These are phyloP conservation scores for Cheilosia grossa DNA, from an alignment of 2,888 invertebrate genomes.

Conservation along the genomic window DNA sequence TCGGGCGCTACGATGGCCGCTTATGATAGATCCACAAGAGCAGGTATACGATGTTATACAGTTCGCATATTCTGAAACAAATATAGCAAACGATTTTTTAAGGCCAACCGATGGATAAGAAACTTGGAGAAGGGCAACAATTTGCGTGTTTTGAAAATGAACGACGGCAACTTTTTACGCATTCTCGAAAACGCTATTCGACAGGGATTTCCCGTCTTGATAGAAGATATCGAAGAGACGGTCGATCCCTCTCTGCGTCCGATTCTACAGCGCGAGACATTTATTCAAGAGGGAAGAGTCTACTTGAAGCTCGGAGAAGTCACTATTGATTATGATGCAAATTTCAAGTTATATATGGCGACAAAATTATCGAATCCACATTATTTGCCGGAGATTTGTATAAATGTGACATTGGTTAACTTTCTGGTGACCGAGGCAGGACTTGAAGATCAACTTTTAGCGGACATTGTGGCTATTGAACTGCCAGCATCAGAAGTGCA, in stretches of 20 bases:
- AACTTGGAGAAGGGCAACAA: constrained; percentile 92
- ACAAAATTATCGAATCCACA: constrained; percentile 97
- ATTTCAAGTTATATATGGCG: constrained; percentile 95
- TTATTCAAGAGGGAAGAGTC: constrained; percentile 88
- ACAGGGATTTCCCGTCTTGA: constrained; percentile 92
- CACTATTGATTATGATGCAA: constrained; percentile 93
- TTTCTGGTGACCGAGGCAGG: constrained; percentile 96
- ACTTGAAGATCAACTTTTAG: constrained; percentile 94
- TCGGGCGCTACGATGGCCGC: constrained; percentile 91
- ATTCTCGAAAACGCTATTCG: constrained; percentile 90
- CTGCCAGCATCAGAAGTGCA: constrained; percentile 93
- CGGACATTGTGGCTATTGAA: constrained; percentile 93
- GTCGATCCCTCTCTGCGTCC: constrained; percentile 94
- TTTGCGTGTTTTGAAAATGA: constrained; percentile 90
- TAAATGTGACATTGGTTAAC: constrained; percentile 95
- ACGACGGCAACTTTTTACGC: constrained; percentile 89
- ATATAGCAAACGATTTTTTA: constrained; percentile 51
- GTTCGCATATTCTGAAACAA: neutral
- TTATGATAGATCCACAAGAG: constrained; percentile 98
- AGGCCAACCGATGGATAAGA: constrained; percentile 96
- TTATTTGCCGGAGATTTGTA: constrained; percentile 96
- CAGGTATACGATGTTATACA: constrained; percentile 85
- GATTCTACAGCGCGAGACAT: constrained; percentile 91
- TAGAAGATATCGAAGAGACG: constrained; percentile 94
- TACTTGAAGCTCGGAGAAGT: constrained; percentile 94